phyloP scores from a whole-genome alignment of 2,113 vertebrate species.

The Mus spicilegus region DNA sequence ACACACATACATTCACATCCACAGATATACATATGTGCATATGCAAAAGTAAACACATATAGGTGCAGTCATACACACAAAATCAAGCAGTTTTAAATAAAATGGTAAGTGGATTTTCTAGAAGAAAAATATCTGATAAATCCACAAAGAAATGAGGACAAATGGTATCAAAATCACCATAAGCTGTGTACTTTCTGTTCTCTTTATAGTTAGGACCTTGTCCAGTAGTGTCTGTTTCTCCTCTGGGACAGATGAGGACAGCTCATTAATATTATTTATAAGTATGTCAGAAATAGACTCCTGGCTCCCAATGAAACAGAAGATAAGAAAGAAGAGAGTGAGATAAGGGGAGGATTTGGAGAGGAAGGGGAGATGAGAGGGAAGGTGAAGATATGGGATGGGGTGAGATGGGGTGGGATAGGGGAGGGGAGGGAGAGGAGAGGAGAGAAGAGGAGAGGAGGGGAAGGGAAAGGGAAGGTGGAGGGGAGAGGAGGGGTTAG shows the following conservation, averaged over 20 bases:
- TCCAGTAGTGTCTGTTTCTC: neutral
- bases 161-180: neutral
- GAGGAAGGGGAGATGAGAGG: neutral
- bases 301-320: neutral
- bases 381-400: neutral
- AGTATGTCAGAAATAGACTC: neutral
- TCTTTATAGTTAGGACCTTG: constrained; percentile 6
- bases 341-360: neutral
- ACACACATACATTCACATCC: no score
- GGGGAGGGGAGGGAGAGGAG: neutral
- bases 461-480: neutral
- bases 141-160: neutral
- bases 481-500: neutral
- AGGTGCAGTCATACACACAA: neutral
- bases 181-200: neutral
- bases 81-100: neutral
- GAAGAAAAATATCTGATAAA: constrained; percentile 15
- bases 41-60: neutral
- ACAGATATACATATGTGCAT: neutral
- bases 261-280: constrained; percentile 43
- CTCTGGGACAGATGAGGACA: neutral
- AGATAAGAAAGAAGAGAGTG: neutral
- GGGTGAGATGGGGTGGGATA: neutral
- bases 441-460: no score
- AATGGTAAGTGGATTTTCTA: neutral